phyloP scores from a whole-genome alignment of 2,113 vertebrate species.

The Campylomormyrus tamandua region DNA sequence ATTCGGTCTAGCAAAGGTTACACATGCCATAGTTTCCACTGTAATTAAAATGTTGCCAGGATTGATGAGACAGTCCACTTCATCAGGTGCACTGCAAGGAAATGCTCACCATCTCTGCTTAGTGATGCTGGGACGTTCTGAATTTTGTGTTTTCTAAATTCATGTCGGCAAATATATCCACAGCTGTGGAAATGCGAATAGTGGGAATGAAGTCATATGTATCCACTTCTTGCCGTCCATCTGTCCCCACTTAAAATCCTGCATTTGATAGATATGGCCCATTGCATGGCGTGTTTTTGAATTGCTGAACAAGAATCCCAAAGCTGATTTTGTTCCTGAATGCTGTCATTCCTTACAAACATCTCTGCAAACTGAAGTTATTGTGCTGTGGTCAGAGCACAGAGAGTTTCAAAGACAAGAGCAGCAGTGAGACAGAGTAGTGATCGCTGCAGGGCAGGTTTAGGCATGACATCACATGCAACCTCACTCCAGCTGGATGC shows the following conservation, averaged over 20 bases:
- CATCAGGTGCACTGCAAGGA: background rate
- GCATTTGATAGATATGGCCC: background rate
- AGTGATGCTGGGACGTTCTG: background rate
- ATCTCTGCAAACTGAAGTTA: background rate
- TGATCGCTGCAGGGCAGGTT: background rate
- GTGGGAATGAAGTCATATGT: background rate
- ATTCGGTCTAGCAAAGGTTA: background rate
- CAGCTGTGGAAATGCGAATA: no score
- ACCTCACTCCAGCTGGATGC: background rate
- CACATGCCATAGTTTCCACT: background rate
- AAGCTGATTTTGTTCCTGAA: background rate
- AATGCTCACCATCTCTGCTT: background rate
- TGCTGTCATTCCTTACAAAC: background rate
- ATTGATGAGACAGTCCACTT: background rate
- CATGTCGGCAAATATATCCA: background rate
- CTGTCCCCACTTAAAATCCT: conserved; percentile 2
- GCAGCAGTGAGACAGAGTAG: background rate
- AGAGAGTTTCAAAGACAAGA: background rate
- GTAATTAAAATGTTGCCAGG: background rate
- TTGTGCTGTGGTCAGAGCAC: background rate
- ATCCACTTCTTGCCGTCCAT: background rate
- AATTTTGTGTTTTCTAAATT: background rate
- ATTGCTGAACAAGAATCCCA: background rate
- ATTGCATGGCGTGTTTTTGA: background rate
- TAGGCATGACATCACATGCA: conserved; percentile 10